Evolutionary conservation across 2,113 vertebrate species (phyloP), one percentile per base, ranked within the genome.

Genomic region (Stercorarius parasiticus): DNA sequence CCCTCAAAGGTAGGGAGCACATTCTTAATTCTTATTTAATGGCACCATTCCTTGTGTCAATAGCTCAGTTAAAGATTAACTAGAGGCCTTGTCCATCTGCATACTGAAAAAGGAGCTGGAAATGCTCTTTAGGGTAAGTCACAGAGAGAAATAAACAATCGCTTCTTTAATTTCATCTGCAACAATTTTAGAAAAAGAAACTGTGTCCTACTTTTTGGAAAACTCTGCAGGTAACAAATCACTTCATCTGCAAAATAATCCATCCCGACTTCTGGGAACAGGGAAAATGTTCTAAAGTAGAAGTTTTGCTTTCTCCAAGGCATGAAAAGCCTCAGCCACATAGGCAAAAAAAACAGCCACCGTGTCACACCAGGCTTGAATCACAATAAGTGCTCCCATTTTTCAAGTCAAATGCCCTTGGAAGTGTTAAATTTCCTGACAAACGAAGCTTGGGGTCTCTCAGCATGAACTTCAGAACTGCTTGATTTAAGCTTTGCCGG

Each of bases 11-110:
- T 66, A 72, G 83, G 45, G 61, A 96, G 85, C 79, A 62, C 27
- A 9, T 84, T 77, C 73, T 70, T 97, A 95, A 93, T 96, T 97
- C 87, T 83, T 70, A 59, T 83, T 95, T 97, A 91, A 97, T 87
- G 77, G 67, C 70, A 30, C 55, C 36, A 47, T 94, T 92, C 86
- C 93, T 82, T 27, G 73, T 95, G 87, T 77, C 67, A 76, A 16
- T 62, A 89, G 90, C 93, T 95, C 55, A 34, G 72, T 43, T 70
- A 71, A 38, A 83, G 84, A 90, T 84, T 86, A 87, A 91, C 79
- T 32, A 26, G 71, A 86, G 82, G 82, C 67, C 52, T 66, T 20
- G 12, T 62, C 79, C 89, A 91, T 81, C 93, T 94, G 82, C 77
- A 87, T 32, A 25, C 29, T 47, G 53, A 36, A 80, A 78, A 77